Evolutionary conservation across 2,888 invertebrate species (phyloP).

Genomic region (Sinhomidia bicolor): DNA sequence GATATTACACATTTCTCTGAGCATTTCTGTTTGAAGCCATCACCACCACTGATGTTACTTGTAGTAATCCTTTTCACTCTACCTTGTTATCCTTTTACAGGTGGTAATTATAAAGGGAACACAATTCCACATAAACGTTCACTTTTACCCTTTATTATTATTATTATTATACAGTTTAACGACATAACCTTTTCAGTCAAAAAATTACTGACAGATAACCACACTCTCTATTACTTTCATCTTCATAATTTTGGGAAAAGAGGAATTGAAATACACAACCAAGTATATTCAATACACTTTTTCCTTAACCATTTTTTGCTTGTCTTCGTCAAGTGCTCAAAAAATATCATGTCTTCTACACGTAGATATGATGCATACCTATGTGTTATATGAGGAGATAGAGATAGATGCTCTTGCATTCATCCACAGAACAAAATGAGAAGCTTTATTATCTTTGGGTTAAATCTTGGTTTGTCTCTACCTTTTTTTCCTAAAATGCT

Average conservation of each 20-base stretch:
- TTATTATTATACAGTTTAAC: conserved; percentile 61
- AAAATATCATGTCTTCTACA: background rate
- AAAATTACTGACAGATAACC: conserved; percentile 37
- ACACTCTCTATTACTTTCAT: conserved; percentile 48
- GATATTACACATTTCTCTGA: background rate
- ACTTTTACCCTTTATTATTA: conserved; percentile 29
- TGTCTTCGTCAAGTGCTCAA: background rate
- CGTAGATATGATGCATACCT: background rate
- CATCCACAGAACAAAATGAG: background rate
- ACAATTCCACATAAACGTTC: background rate
- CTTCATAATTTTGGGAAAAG: conserved; percentile 2
- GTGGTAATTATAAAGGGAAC: conserved; percentile 79
- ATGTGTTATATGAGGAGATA: background rate
- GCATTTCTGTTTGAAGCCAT: background rate
- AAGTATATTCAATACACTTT: conserved; percentile 3
- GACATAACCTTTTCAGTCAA: conserved; percentile 76
- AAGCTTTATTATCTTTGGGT: conserved; percentile 33
- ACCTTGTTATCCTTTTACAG: conserved; percentile 74
- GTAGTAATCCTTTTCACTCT: background rate
- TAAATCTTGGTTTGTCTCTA: conserved; percentile 29
- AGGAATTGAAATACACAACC: conserved; percentile 16
- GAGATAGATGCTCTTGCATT: background rate
- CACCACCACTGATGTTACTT: background rate
- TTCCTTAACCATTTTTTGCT: background rate
- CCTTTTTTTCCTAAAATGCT: conserved; percentile 6